Evolutionary conservation across 1,140 invertebrate genomes (phyloP), one percentile per base, ranked within the genome.

Genomic region (Ephestia elutella): DNA sequence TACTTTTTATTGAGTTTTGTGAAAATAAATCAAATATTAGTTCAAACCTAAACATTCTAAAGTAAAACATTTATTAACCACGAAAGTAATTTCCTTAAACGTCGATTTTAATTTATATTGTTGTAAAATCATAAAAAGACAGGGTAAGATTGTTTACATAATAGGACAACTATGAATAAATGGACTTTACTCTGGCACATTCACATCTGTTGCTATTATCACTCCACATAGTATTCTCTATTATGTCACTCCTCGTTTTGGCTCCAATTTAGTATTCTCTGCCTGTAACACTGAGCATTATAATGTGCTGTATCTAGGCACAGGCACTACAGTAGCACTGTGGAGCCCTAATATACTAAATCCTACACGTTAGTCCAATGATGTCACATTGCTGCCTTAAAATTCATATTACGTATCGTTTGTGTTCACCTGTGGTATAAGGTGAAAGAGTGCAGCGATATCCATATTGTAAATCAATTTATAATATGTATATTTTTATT

Each of bases 241-340:
- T 44, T 15, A 44, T 17, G 15, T 44, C 38, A 44, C 15, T 15
- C 3, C 13, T 44, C 5, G 5, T 15, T 44, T 44, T 44, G 15
- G 13, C 10, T 10, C 15, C n/a, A 3, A 17, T 15, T 44, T 15
- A 15, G 7, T 44, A 44, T 44, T 44, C 38, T 13, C 1, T 10
- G 38, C 10, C 13, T 38, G 32, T 13, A 15, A 13, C 38, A 17
- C 38, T 15, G n/a, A n/a, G 38, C 38, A 44, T 44, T 15, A 44
- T 44, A 44, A 44, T 44, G n/a, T 44, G 30, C 30, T 32, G 38
- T 44, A 44, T 44, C 38, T 44, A 44, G n/a, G n/a, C 38, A n/a
- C 38, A 15, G 10, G n/a, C 38, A n/a, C 38, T 3, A 15, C 5
- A 15, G 13, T 15, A 15, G 15, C 15, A 17, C 13, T 15, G 7